These are phyloP conservation scores for Elysia crispata DNA, from an alignment of 2,888 invertebrate genomes.

Conservation along the genomic window DNA sequence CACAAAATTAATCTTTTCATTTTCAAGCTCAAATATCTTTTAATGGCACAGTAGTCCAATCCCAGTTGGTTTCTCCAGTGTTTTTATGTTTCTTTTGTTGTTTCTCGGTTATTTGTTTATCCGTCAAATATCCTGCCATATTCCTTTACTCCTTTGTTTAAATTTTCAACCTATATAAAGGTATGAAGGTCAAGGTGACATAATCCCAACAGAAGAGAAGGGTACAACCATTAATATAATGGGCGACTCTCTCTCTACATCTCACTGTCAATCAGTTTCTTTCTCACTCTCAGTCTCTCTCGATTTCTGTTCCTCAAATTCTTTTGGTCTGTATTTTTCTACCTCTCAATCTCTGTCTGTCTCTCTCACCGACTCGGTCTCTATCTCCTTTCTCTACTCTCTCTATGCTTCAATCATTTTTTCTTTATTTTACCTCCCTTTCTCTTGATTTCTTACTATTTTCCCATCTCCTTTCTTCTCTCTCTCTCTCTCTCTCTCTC, in stretches of 20 bases:
- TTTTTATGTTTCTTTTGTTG: too few relatives aligned
- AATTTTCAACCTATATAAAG: too few relatives aligned
- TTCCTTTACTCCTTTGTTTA: neutral
- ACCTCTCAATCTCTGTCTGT: neutral
- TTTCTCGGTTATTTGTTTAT: neutral
- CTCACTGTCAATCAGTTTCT: neutral
- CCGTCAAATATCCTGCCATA: neutral
- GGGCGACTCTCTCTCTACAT: neutral
- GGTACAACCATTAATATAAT: too few relatives aligned
- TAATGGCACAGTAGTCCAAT: too few relatives aligned
- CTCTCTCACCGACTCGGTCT: conserved; percentile 22
- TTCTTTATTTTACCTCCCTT: conserved; percentile 2
- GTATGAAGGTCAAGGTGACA: too few relatives aligned
- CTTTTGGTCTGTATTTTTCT: conserved; percentile 30
- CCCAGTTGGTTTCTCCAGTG: too few relatives aligned
- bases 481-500: conserved; percentile 35
- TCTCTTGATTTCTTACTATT: too few relatives aligned
- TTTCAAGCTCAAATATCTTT: too few relatives aligned
- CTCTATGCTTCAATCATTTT: too few relatives aligned
- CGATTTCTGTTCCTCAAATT: conserved; percentile 15
- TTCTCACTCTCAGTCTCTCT: conserved; percentile 4
- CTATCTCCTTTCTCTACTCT: too few relatives aligned
- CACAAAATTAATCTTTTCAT: too few relatives aligned
- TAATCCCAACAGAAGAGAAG: too few relatives aligned
- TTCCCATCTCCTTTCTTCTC: conserved; percentile 30